phyloP scores from a whole-genome alignment of 2,888 invertebrate genomes.

The Emmelina monodactyla region DNA sequence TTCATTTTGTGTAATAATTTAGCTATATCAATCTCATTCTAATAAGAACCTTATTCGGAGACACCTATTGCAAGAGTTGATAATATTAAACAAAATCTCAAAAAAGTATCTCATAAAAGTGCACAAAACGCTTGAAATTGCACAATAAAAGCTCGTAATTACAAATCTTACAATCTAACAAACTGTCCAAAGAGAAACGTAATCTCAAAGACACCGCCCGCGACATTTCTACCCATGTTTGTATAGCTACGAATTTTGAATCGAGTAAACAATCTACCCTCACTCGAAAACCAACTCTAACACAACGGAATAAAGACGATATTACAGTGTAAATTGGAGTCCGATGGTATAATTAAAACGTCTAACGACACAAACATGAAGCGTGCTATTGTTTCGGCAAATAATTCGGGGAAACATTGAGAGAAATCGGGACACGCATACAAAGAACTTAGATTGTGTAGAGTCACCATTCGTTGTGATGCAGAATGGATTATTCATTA shows the following conservation, averaged over 20 bases:
- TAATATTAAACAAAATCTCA: no score
- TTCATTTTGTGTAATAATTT: no score
- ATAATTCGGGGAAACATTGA: constrained; percentile 54
- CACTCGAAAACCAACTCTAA: no score
- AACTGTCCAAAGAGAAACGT: constrained; percentile 51
- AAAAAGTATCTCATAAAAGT: no score
- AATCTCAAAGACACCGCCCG: constrained; percentile 54
- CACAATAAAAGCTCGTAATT: constrained; percentile 30
- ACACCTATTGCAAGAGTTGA: no score
- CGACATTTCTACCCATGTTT: constrained; percentile 45
- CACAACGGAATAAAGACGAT: background rate
- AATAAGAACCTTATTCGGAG: no score
- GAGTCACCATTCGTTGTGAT: constrained; percentile 24
- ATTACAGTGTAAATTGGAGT: background rate
- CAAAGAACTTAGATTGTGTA: constrained; percentile 35
- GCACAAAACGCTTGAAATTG: no score
- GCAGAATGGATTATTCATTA: no score
- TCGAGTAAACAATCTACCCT: constrained; percentile 7
- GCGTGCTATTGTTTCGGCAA: constrained; percentile 59
- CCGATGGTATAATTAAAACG: background rate
- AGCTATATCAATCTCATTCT: no score
- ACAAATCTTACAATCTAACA: constrained; percentile 55
- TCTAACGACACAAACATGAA: constrained; percentile 34
- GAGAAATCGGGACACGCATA: constrained; percentile 47
- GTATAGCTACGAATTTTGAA: constrained; percentile 26